Evolutionary conservation across 2,888 invertebrate genomes (phyloP), one percentile per base, ranked within the genome.

Genomic region (Drosophila infuscata): DNA sequence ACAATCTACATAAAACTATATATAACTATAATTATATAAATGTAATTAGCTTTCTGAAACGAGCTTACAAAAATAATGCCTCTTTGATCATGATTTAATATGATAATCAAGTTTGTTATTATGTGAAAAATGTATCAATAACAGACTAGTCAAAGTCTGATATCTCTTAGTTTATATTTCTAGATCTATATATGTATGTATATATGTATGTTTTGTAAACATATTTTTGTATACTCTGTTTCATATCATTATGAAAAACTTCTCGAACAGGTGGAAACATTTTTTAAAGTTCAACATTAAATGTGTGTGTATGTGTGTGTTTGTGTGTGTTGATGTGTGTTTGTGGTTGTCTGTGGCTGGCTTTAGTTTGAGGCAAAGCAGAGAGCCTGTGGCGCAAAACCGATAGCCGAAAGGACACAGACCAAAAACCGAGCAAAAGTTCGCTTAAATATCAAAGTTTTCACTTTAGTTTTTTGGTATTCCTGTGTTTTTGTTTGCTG

Each of bases 371-470:
- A 54, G 64, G 48, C 46, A 17, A 41, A 6, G 64, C 52, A 20
- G 32, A 25, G 20, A 32, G 43, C 32, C 11, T 36, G 11, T 54
- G 48, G 58, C 43, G 35, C 17, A 35, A 49, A 36, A 46, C 64
- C 20, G 25, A 15, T 9, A 25, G 35, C 25, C 35, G 5, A 46
- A 33, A 33, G 41, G 20, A 5, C 17, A 25, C 4, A 35, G 25
- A 29, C 38, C 5, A 25, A 53, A 65, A 53, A 36, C 61, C 53
- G 52, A 68, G 46, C 63, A 60, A 60, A 75, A 75, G 57, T 60
- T 79, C 57, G 33, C 30, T 61, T 75, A 75, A 77, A 63, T 67
- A 54, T 36, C 35, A 61, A 79, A 72, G 66, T 38, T 70, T 68
- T 51, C 43, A 11, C n/a, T 70, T 49, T 41, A 54, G 36, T 57